Evolutionary conservation across 1,140 invertebrate species (phyloP), one percentile per base, ranked within the genome.

Genomic region (Planococcus citri): DNA sequence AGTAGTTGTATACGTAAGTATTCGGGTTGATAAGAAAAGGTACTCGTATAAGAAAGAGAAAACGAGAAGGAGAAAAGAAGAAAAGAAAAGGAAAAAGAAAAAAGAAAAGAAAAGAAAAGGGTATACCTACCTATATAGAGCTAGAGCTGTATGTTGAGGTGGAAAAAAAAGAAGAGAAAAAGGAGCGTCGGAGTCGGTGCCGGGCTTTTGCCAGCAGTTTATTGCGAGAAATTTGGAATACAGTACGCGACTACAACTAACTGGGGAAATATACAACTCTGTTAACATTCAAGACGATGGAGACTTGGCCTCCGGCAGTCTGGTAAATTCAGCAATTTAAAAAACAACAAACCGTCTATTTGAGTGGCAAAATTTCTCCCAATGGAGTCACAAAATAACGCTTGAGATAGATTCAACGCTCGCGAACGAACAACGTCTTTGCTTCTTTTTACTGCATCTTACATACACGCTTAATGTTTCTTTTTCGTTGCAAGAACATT

Each of bases 201-300:
- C 6, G 17, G n/a, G 21, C 4, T 9, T 20, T 60, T 20, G 20
- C n/a, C 21, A n/a, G 8, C 60, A 64, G 60, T 64, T 64, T 64
- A 64, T 64, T 64, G 60, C 60, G 60, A 64, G 60, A 64, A 64
- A 64, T 64, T 64, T 64, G 60, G 60, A 64, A 64, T 64, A 64
- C 60, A 51, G 41, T 51, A 51, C 41, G 41, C 41, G 41, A 51
- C 41, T 51, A 27, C 60, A 64, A 64, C 60, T 64, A 64, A 64
- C 60, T 24, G 60, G 60, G 60, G 60, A 64, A 64, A 64, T 64
- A 64, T 64, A 64, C 60, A 64, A 64, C 60, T 27, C 60, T 64
- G 60, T 64, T 64, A 64, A 64, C 60, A 64, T 64, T 64, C 60
- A 64, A 64, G 60, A 64, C 60, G 60, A 64, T 64, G 60, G 60